Base-by-base conservation (phyloP, 2,888 invertebrate genomes). In the Aspidiotus destructor region DNA sequence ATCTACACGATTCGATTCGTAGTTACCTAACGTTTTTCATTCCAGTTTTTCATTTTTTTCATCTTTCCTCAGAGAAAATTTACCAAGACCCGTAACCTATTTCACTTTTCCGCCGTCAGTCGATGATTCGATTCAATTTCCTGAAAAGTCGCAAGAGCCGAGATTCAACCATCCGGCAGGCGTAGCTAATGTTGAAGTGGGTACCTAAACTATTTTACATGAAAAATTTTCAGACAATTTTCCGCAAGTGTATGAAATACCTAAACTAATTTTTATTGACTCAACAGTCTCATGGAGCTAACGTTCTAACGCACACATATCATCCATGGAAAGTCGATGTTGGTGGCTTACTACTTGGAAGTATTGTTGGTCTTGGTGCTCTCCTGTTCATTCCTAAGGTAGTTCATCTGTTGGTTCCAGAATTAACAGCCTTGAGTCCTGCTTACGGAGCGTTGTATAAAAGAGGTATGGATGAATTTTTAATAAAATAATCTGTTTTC, bases 301-400 rank as follows among this genome's bases (percentile, higher is more conserved):
- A 71, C 42, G 87, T 0, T 78, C 84, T 13, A 87, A 88, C 73
- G 85, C 85, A 61, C 15, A 55, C 60, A 53, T 41, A 61, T 13
- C 62, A 69, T 2, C 88, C 89, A 0, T 80, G 88, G 70, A 90
- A 89, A 79, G 84, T 91, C 64, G 91, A 91, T 74, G 79, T 91
- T 0, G 91, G 90, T 8, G 91, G 90, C 0, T 84, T 91, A 9
- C 83, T 90, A 8, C 78, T 91, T 40, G 91, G 91, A 0, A 88
- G 89, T 2, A 81, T 90, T 2, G 81, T 91, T 60, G 91, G 91
- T 0, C 84, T 91, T 62, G 90, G 90, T 13, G 88, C 89, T 1
- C 85, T 91, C 70, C 80, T 91, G 16, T 83, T 91, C 3, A 81
- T 90, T 61, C 91, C 91, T 0, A 91, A 91, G 77, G 77, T 91